A percentile compares a stretch with the other conserved stretches of the same genome.
These are phyloP conservation scores for Chinchilla lanigera DNA, from an alignment of 2,113 vertebrate genomes.

Conservation along the genomic window DNA sequence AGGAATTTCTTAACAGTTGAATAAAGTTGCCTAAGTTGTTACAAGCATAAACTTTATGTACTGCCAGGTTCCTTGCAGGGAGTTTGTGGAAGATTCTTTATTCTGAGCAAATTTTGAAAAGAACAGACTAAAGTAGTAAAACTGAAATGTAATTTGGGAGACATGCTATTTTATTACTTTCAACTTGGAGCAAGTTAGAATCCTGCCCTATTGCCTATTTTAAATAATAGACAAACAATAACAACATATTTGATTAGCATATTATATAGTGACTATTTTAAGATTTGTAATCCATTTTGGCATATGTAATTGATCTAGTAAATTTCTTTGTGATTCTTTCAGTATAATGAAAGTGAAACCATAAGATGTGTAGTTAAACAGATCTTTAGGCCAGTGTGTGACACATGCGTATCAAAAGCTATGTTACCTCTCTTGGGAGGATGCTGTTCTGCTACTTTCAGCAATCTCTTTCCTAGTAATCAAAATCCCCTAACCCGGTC, in stretches of 20 bases:
- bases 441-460: background rate
- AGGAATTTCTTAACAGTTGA: background rate
- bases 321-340: background rate
- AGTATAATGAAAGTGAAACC: background rate
- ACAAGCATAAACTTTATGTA: background rate
- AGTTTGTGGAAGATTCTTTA: background rate
- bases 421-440: background rate
- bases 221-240: background rate
- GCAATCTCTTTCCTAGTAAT: background rate
- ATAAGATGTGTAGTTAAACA: background rate
- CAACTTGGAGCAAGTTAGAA: background rate
- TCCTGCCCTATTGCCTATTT: background rate
- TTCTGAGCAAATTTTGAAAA: background rate
- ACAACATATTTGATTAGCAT: background rate
- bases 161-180: background rate
- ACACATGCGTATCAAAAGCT: background rate
- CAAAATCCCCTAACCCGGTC: background rate
- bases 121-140: background rate
- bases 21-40: background rate
- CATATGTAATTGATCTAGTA: background rate
- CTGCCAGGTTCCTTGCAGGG: background rate
- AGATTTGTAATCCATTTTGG: background rate
- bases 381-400: background rate
- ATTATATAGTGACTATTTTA: background rate
- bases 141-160: background rate